Evolutionary conservation across 2,113 vertebrate genomes (phyloP).

Genomic region (Dunckerocampus dactyliophorus): DNA sequence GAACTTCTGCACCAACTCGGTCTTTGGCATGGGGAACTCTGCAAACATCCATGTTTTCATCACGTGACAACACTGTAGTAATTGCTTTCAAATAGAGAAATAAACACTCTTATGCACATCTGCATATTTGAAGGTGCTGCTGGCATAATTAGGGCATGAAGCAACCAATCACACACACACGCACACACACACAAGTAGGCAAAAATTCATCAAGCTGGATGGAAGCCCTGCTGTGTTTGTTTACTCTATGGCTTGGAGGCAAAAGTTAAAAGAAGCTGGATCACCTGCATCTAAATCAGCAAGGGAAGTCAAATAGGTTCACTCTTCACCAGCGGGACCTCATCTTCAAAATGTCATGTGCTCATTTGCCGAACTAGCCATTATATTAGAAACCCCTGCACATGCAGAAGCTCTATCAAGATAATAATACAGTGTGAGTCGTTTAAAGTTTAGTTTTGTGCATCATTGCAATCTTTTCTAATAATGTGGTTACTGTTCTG

Average conservation of each 20-base stretch:
- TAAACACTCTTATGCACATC: conserved; percentile 57
- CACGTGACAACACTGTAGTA: conserved; percentile 24
- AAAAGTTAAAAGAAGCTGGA: conserved; percentile 23
- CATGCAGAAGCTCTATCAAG: no score
- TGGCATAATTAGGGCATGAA: conserved; percentile 41
- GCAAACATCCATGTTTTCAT: conserved; percentile 45
- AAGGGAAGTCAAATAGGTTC: neutral
- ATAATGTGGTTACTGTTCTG: no score
- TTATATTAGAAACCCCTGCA: neutral
- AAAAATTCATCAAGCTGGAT: conserved; percentile 3
- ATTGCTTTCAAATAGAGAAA: conserved; percentile 41
- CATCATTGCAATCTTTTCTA: no score
- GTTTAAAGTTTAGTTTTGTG: no score
- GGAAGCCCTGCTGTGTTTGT: conserved; percentile 27
- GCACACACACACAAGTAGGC: neutral
- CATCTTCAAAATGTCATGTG: neutral
- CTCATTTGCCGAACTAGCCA: no score
- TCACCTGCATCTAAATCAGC: conserved; percentile 23
- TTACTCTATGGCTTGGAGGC: conserved; percentile 20
- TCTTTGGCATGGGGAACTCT: conserved; percentile 99
- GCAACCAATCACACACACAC: conserved; percentile 16
- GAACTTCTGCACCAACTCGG: conserved; percentile 94
- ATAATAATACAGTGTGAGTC: no score
- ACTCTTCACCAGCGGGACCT: neutral
- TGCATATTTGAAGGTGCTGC: conserved; percentile 31